Conservation (phyloP, 2,113 vertebrate genomes). For the pig (Sus scrofa) region T2T-Sscrofa CM000814.6:106912001-106912500, state of each 20-base stretch:
- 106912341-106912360: background rate
- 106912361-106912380: conserved; percentile 46
- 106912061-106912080: background rate
- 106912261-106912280: background rate
- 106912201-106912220: conserved; percentile 44
- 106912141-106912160: background rate
- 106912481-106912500: background rate
- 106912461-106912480: background rate
- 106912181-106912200: conserved; percentile 21
- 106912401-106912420: conserved; percentile 45
- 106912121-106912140: background rate
- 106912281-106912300: too few species aligned
- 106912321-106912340: too few species aligned
- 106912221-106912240: conserved; percentile 23
- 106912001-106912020: too few species aligned
- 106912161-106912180: conserved; percentile 20
- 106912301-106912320: too few species aligned
- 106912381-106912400: conserved; percentile 26
- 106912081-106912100: background rate
- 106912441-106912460: conserved; percentile 54
- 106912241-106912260: conserved; percentile 11
- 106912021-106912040: too few species aligned
- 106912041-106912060: too few species aligned
- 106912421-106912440: background rate
- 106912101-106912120: conserved; percentile 33